Evolutionary conservation across 2,113 vertebrate genomes (phyloP).

Genomic region (Thunnus maccoyii): DNA sequence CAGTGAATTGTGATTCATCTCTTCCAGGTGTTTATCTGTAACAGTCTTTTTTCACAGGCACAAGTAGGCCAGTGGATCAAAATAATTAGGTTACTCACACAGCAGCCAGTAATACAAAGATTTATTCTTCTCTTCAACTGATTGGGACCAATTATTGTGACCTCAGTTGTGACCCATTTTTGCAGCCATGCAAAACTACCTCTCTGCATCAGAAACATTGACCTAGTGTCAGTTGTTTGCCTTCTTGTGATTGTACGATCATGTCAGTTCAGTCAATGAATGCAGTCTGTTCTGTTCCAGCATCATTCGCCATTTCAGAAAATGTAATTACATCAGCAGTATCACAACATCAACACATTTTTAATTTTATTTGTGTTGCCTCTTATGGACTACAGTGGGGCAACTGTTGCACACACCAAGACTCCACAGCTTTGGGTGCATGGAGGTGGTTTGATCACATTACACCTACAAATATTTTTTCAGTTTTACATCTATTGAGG

Average conservation of each 20-base stretch:
- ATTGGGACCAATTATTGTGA: not conserved
- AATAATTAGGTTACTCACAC: not conserved
- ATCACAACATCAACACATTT: no score
- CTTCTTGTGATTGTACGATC: not conserved
- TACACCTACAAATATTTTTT: no score
- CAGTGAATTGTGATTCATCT: not conserved
- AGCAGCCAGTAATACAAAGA: not conserved
- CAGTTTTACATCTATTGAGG: no score
- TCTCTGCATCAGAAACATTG: not conserved
- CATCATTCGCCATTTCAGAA: not conserved
- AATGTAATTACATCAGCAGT: not conserved
- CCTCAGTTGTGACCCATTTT: slow-evolving; percentile 32
- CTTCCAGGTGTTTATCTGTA: not conserved
- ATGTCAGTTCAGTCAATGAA: not conserved
- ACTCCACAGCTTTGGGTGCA: no score
- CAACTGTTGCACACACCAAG: not conserved
- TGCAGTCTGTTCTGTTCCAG: no score
- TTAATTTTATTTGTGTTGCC: not conserved
- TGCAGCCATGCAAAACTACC: not conserved
- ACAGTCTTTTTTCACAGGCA: not conserved
- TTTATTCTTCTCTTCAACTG: not conserved
- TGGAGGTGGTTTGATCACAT: not conserved
- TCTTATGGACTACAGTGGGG: not conserved
- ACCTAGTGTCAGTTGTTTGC: not conserved
- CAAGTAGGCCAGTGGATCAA: slow-evolving; percentile 19